phyloP scores from a whole-genome alignment of 2,113 vertebrate species.

The Caloenas nicobarica region DNA sequence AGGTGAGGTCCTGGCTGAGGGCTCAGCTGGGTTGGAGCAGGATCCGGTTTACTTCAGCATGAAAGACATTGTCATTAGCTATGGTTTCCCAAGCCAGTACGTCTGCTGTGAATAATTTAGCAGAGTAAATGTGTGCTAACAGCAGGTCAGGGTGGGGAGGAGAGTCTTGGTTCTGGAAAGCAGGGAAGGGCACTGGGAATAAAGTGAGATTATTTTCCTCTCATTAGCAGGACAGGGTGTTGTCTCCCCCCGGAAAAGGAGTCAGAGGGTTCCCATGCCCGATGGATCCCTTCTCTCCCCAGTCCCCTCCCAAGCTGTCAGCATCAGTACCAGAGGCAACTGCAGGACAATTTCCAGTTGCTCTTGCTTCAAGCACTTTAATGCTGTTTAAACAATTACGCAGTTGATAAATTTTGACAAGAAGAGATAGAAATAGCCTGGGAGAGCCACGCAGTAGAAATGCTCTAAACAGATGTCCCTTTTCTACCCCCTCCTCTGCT shows the following conservation, averaged over 20 bases:
- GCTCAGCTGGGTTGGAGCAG: not conserved
- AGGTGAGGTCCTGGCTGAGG: not conserved
- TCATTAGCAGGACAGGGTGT: not conserved
- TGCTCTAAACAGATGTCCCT: slow-evolving; percentile 70
- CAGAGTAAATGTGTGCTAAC: not conserved
- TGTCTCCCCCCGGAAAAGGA: not conserved
- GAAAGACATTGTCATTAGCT: slow-evolving; percentile 16
- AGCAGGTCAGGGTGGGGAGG: not conserved
- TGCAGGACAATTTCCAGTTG: slow-evolving; percentile 65
- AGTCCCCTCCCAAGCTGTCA: slow-evolving; percentile 53
- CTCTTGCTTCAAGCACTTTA: slow-evolving; percentile 65
- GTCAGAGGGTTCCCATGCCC: slow-evolving; percentile 58
- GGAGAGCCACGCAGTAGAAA: slow-evolving; percentile 66
- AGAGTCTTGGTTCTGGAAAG: not conserved
- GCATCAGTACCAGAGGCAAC: slow-evolving; percentile 52
- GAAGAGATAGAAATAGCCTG: slow-evolving; percentile 70
- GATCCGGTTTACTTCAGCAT: not conserved
- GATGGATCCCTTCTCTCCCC: not conserved
- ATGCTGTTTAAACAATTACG: slow-evolving; percentile 74
- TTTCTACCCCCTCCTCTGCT: slow-evolving; percentile 46
- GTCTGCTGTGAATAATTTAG: slow-evolving; percentile 13
- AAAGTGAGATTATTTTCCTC: not conserved
- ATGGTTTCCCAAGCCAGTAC: rapidly evolving
- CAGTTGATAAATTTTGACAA: slow-evolving; percentile 77
- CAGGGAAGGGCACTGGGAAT: not conserved